Conservation (phyloP, 2,888 invertebrate genomes). For the Pristionchus exspectatus region DNA sequence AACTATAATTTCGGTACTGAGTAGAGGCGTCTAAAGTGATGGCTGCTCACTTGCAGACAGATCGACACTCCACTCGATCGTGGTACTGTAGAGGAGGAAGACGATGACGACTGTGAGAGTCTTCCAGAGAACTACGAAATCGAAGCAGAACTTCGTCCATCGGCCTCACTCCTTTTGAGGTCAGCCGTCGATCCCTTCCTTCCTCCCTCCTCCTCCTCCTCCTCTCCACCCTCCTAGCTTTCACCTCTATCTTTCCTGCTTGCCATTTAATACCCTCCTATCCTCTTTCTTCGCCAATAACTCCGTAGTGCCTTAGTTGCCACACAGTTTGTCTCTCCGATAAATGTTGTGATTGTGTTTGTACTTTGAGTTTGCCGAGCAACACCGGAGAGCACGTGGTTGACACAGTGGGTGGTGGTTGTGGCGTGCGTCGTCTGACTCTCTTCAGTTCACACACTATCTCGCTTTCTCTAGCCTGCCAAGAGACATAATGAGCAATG, state of each 20-base stretch:
- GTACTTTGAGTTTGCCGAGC: background rate
- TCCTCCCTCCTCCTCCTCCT: background rate
- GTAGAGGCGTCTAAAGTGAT: too few species aligned
- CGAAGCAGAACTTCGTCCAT: slow-evolving; percentile 66
- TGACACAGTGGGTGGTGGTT: too few species aligned
- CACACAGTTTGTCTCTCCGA: background rate
- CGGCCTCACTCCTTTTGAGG: slow-evolving; percentile 59
- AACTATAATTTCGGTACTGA: background rate
- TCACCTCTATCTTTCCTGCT: background rate
- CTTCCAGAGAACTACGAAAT: slow-evolving; percentile 59
- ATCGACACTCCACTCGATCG: slow-evolving; percentile 39
- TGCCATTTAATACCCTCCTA: background rate
- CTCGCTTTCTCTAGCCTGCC: background rate
- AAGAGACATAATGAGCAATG: background rate
- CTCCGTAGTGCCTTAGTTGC: background rate
- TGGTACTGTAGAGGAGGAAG: slow-evolving; percentile 54
- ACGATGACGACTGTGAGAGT: slow-evolving; percentile 26
- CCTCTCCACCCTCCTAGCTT: background rate
- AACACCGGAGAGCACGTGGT: background rate
- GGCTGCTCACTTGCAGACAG: background rate
- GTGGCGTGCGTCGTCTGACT: background rate
- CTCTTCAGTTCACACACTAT: background rate
- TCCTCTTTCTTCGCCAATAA: background rate
- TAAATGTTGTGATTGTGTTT: slow-evolving; percentile 1
- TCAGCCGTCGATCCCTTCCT: background rate